phyloP scores from a whole-genome alignment of 2,888 invertebrate genomes.

The Noctua pronuba region DNA sequence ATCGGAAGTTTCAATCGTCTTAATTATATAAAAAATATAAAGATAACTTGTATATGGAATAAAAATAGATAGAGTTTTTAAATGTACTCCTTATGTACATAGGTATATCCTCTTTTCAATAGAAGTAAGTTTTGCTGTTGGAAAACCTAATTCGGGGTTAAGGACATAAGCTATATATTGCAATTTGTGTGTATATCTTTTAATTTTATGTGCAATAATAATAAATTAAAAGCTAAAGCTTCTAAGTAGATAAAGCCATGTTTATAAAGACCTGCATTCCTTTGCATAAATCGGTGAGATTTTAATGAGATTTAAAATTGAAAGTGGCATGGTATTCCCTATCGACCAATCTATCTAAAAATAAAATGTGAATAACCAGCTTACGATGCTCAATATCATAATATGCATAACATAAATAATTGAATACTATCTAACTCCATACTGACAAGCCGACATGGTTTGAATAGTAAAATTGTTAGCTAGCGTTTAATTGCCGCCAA shows the following conservation, averaged over 20 bases:
- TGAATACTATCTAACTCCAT: conserved; percentile 37
- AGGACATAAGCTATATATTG: no score
- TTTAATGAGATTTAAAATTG: neutral
- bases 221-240: neutral
- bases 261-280: neutral
- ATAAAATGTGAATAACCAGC: conserved; percentile 8
- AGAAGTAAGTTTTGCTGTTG: no score
- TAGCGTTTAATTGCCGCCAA: conserved; percentile 42
- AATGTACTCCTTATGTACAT: no score
- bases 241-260: neutral
- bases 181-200: no score
- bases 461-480: conserved; percentile 45
- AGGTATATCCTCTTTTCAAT: no score
- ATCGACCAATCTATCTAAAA: neutral
- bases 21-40: no score
- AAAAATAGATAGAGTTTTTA: no score
- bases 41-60: no score
- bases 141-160: no score
- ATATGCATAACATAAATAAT: conserved; percentile 37
- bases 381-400: conserved; percentile 18
- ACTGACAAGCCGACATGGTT: conserved; percentile 24
- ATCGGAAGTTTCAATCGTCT: no score
- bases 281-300: neutral
- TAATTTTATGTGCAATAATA: no score
- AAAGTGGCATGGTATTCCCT: neutral